Evolutionary conservation across 2,888 invertebrate species (phyloP).

Genomic region (Rhodophaea formosa): DNA sequence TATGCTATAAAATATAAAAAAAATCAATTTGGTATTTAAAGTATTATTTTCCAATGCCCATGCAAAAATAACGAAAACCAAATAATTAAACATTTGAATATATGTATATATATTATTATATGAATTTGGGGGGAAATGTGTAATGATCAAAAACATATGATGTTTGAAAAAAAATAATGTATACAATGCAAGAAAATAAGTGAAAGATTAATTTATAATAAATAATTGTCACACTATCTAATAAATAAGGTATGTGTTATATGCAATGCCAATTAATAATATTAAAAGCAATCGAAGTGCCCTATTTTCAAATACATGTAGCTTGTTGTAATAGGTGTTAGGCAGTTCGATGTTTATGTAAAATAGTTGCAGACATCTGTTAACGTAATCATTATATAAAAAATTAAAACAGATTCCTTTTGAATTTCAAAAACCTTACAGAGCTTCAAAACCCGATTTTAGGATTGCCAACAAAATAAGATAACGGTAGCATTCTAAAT

Average conservation of each 20-base stretch:
- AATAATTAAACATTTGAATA: too few relatives aligned
- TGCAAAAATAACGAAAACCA: too few relatives aligned
- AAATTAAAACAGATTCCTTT: slow-evolving; percentile 32
- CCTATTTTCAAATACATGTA: slow-evolving; percentile 32
- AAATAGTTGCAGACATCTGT: slow-evolving; percentile 44
- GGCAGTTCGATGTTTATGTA: slow-evolving; percentile 54
- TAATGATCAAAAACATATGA: too few relatives aligned
- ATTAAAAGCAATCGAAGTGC: slow-evolving; percentile 18
- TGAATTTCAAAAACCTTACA: slow-evolving; percentile 39
- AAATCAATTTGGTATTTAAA: too few relatives aligned
- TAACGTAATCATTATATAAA: slow-evolving; percentile 30
- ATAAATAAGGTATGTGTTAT: neutral
- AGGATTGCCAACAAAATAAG: slow-evolving; percentile 54
- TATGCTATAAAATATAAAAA: too few relatives aligned
- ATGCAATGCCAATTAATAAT: neutral
- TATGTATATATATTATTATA: too few relatives aligned
- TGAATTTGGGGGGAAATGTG: too few relatives aligned
- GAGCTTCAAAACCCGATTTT: slow-evolving; percentile 70
- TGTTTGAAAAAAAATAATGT: too few relatives aligned
- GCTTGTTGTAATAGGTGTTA: slow-evolving; percentile 66
- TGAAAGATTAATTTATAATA: too few relatives aligned
- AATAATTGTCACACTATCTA: too few relatives aligned
- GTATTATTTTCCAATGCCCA: too few relatives aligned
- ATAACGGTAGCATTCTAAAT: slow-evolving; percentile 37
- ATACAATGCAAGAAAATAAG: too few relatives aligned